Evolutionary conservation across 2,888 invertebrate genomes (phyloP).

Genomic region (Holacanthella duospinosa): DNA sequence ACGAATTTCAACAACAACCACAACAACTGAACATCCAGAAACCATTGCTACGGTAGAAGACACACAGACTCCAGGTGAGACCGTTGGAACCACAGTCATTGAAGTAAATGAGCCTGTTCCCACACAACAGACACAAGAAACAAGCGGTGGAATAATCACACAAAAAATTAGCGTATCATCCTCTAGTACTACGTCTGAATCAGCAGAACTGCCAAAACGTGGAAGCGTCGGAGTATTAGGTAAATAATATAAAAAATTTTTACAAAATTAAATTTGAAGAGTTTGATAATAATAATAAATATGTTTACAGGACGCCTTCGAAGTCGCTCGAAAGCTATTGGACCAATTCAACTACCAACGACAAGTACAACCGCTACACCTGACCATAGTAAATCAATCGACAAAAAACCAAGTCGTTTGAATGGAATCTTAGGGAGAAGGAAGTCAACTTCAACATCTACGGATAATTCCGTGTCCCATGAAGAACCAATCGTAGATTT

Average conservation of each 20-base stretch:
- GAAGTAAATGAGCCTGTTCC: not conserved
- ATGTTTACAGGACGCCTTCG: slow-evolving; percentile 23
- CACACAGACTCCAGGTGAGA: not conserved
- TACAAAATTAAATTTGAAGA: not conserved
- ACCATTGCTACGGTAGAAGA: not conserved
- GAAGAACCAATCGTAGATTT: slow-evolving; percentile 20
- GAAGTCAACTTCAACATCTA: slow-evolving; percentile 7
- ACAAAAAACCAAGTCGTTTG: slow-evolving; percentile 22
- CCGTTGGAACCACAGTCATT: not conserved
- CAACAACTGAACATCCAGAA: not conserved
- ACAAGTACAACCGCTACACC: slow-evolving; percentile 25
- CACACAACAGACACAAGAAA: not conserved
- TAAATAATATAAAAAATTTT: slow-evolving; percentile 4
- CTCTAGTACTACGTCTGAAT: slow-evolving; percentile 15
- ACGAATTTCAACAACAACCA: not conserved
- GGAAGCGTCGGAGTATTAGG: slow-evolving; percentile 25
- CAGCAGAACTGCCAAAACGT: slow-evolving; percentile 15
- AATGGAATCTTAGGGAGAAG: slow-evolving; percentile 28
- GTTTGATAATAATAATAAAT: not conserved
- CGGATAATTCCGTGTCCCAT: slow-evolving; percentile 11
- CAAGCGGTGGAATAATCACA: not conserved
- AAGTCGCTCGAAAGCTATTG: slow-evolving; percentile 15
- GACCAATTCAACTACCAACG: slow-evolving; percentile 1
- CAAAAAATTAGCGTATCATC: slow-evolving; percentile 5
- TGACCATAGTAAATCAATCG: slow-evolving; percentile 8